Evolutionary conservation across 2,113 vertebrate species (phyloP).

Genomic region (Antigone vipio): DNA sequence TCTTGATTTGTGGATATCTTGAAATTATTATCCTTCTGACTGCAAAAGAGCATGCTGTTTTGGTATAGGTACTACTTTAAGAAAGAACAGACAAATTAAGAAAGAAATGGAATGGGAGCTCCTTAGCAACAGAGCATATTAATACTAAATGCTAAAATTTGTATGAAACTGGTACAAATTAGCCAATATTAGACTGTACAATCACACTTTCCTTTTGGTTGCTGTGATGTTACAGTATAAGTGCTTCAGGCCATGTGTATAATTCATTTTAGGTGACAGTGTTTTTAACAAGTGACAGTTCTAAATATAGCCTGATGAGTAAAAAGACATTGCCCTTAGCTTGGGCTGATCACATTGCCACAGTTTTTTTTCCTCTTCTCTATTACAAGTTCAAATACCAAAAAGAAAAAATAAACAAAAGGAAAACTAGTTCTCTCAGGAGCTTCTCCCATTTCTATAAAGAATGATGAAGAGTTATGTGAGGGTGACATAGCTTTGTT

Average conservation of each 20-base stretch:
- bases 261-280: slow-evolving; percentile 66
- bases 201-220: slow-evolving; percentile 26
- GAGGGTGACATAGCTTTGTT: neutral
- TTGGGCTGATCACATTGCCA: slow-evolving; percentile 26
- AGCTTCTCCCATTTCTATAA: neutral
- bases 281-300: slow-evolving; percentile 59
- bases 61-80: neutral
- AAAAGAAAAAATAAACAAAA: neutral
- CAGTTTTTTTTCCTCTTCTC: neutral
- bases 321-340: slow-evolving; percentile 60
- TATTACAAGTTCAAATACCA: neutral
- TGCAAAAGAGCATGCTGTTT: neutral
- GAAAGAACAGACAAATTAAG: neutral
- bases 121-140: slow-evolving; percentile 11
- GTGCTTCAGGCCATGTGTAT: slow-evolving; percentile 13
- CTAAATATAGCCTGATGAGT: slow-evolving; percentile 64
- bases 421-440: neutral
- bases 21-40: neutral
- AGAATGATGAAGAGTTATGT: neutral
- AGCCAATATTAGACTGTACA: slow-evolving; percentile 31
- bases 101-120: neutral
- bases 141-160: slow-evolving; percentile 12
- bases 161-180: slow-evolving; percentile 9
- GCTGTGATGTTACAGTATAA: slow-evolving; percentile 37
- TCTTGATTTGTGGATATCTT: neutral